Evolutionary conservation across 2,797 vertebrate species (phyloP).

Genomic region (Agapornis canus): DNA sequence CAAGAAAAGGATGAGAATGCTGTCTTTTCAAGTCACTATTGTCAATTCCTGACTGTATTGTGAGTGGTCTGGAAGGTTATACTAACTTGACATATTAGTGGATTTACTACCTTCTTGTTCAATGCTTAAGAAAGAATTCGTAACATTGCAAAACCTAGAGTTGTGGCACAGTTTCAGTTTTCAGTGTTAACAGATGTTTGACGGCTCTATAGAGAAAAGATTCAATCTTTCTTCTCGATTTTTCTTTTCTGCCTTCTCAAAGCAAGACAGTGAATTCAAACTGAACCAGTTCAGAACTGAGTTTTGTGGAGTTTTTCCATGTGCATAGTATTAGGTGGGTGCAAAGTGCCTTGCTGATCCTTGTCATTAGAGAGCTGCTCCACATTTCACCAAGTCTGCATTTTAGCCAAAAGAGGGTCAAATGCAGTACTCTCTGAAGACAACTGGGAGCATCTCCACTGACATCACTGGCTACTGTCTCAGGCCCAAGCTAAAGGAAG

Average conservation of each 20-base stretch:
- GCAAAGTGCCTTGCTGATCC: not conserved
- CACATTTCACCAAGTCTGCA: not conserved
- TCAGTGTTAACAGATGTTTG: not conserved
- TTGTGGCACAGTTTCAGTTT: conserved; percentile 7
- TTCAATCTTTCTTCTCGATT: not conserved
- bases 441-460: not conserved
- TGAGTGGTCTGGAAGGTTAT: not conserved
- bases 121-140: not conserved
- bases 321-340: not conserved
- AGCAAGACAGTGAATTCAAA: conserved; percentile 42
- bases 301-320: not conserved
- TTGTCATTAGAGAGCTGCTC: not conserved
- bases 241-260: not conserved
- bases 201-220: conserved; percentile 21
- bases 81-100: not conserved
- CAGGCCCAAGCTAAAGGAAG: not conserved
- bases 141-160: not conserved
- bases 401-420: not conserved
- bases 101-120: conserved; percentile 16
- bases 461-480: not conserved
- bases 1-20: conserved; percentile 19
- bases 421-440: not conserved
- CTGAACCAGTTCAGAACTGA: not conserved
- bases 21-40: not conserved
- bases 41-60: conserved; percentile 12